Percentiles rank a stretch among this genome's conserved stretches.
Conservation (phyloP, 53 echinoderm and acorn worm species). For the Luidia sarsii region DNA sequence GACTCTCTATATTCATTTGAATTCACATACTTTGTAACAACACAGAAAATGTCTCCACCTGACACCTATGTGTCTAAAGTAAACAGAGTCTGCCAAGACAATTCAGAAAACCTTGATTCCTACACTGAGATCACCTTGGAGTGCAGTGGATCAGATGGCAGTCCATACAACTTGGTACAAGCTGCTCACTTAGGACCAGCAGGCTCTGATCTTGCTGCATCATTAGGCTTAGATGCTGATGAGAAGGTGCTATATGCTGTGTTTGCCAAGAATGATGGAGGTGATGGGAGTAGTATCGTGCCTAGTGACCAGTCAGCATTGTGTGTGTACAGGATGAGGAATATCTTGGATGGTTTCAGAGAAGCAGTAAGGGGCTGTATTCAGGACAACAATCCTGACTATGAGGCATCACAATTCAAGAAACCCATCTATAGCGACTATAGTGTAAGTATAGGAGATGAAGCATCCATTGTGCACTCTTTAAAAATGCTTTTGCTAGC, state of each 20-base stretch:
- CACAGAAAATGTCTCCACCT: too few species aligned
- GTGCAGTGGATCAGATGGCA: constrained; percentile 33
- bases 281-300: constrained; percentile 17
- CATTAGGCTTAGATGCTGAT: constrained; percentile 29
- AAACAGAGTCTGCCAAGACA: constrained; percentile 25
- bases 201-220: constrained; percentile 51
- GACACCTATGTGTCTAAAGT: constrained; percentile 23
- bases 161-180: constrained; percentile 49
- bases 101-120: constrained; percentile 17
- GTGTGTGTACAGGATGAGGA: constrained; percentile 48
- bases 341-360: constrained; percentile 17
- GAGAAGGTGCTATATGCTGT: constrained; percentile 69
- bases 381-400: constrained; percentile 14
- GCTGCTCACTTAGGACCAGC: constrained; percentile 64
- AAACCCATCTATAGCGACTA: background rate
- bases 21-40: constrained; percentile 42
- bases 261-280: constrained; percentile 52
- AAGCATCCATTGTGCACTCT: too few species aligned
- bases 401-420: background rate
- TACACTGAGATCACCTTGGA: constrained; percentile 67
- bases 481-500: too few species aligned
- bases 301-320: constrained; percentile 61
- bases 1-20: too few species aligned
- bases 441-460: background rate
- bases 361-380: constrained; percentile 34